Conservation (phyloP, 2,113 vertebrate genomes). For the Pachypanchax playfairii region DNA sequence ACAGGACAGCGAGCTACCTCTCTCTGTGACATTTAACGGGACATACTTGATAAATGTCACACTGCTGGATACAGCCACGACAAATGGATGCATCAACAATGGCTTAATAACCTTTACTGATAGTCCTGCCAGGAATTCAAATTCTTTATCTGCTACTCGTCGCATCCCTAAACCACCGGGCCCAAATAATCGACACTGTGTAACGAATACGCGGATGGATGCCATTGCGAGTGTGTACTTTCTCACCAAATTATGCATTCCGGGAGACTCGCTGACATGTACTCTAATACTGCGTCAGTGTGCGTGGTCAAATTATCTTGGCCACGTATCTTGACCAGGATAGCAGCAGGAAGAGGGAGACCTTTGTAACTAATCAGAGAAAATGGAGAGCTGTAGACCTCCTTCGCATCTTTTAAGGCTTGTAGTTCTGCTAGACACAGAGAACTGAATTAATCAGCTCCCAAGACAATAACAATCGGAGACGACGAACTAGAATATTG, state of each 20-base stretch:
- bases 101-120: conserved; percentile 83
- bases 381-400: conserved; percentile 58
- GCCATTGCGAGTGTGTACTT: conserved; percentile 4
- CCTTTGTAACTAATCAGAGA: conserved; percentile 74
- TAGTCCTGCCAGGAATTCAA: conserved; percentile 80
- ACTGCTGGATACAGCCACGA: conserved; percentile 73
- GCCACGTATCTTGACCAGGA: conserved; percentile 55
- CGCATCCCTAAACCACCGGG: conserved; percentile 68
- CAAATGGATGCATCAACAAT: conserved; percentile 80
- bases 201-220: conserved; percentile 25
- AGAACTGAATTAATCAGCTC: conserved; percentile 68
- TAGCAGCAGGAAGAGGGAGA: conserved; percentile 52
- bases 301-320: conserved; percentile 62
- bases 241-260: conserved; percentile 45
- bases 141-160: conserved; percentile 67
- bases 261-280: conserved; percentile 15
- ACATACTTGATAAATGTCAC: conserved; percentile 81
- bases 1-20: conserved; percentile 76
- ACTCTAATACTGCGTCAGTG: conserved; percentile 4
- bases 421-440: conserved; percentile 33
- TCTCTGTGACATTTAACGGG: conserved; percentile 72
- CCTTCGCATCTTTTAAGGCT: conserved; percentile 49
- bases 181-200: conserved; percentile 64
- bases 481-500: conserved; percentile 44
- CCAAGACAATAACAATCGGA: conserved; percentile 45